Base-by-base conservation (phyloP, 2,113 vertebrate species). In the Grammomys surdaster region DNA sequence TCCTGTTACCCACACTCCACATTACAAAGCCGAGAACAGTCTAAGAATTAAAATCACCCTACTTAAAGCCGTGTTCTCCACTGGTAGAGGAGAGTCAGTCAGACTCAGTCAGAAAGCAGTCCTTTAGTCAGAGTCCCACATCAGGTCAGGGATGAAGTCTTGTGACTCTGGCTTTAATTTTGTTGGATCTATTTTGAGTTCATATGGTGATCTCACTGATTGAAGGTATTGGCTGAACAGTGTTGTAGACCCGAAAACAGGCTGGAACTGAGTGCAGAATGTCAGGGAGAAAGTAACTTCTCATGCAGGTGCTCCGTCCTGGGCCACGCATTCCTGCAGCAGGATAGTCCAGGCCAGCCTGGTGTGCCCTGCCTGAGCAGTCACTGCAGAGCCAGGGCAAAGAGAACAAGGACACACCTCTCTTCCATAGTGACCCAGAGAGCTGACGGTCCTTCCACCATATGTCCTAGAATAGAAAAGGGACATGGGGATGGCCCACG, bases 401-500 rank as follows among this genome's bases (percentile, higher is more conserved):
- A 86, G 88, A 78, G 78, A 93, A 48, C 43, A 60, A 60, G 94
- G 75, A 77, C 56, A 91, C 4, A 16, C 33, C 43, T 63, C 92
- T 90, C 20, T n/a, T 84, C 81, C 1, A 33, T 12, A 4, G 33
- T 84, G 87, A 54, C 56, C 5, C 33, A 28, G 48, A n/a, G n/a
- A 58, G 33, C 9, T 48, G 12, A 14, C 2, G 54, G 88, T 54
- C 58, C 48, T 9, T 43, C 69, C 4, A 20, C 31, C 48, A 22
- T n/a, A 10, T 78, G 75, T 56, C 9, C 12, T 12, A 7, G 70
- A 28, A 8, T 31, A n/a, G 14, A 63, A 19, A 36, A 6, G 3
- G 65, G 36, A n/a, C 17, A 58, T 46, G 6, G 24, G 11, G 20
- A n/a, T 5, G 0, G 26, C 31, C 63, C 26, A 0, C 5, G 0